Percentiles rank a stretch among this genome's conserved stretches.
These are phyloP conservation scores for Caenorhabditis remanei DNA, from an alignment of 1,140 invertebrate genomes.

Conservation along the genomic window DNA sequence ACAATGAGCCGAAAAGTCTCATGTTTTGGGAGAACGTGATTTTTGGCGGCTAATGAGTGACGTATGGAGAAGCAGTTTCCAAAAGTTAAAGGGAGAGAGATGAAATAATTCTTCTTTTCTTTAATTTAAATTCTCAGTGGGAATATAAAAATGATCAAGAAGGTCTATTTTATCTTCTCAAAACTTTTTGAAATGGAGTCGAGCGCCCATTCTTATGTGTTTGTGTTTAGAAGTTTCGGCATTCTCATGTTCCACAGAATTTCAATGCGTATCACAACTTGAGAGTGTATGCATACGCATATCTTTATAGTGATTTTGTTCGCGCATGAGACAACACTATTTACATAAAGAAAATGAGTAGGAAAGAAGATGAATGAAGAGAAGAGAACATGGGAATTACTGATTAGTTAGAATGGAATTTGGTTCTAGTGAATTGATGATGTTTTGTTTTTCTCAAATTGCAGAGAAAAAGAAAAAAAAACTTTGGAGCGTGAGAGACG, in stretches of 20 bases:
- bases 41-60: neutral
- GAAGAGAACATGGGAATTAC: neutral
- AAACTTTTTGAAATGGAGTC: neutral
- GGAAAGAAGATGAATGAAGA: neutral
- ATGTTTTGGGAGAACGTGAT: neutral
- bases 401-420: neutral
- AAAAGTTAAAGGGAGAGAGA: no score
- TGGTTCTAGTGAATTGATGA: neutral
- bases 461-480: neutral
- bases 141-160: constrained; percentile 2
- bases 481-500: neutral
- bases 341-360: constrained; percentile 36
- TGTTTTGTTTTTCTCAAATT: neutral
- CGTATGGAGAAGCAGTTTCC: no score
- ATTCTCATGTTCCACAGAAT: constrained; percentile 53
- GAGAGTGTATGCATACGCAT: constrained; percentile 34
- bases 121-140: constrained; percentile 6
- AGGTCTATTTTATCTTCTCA: neutral
- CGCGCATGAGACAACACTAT: constrained; percentile 42
- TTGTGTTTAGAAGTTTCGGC: constrained; percentile 32
- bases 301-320: constrained; percentile 50
- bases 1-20: neutral
- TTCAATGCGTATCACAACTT: constrained; percentile 44
- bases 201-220: neutral
- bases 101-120: neutral